phyloP scores from a whole-genome alignment of 1,140 invertebrate species.

The Solenopsis fugax region DNA sequence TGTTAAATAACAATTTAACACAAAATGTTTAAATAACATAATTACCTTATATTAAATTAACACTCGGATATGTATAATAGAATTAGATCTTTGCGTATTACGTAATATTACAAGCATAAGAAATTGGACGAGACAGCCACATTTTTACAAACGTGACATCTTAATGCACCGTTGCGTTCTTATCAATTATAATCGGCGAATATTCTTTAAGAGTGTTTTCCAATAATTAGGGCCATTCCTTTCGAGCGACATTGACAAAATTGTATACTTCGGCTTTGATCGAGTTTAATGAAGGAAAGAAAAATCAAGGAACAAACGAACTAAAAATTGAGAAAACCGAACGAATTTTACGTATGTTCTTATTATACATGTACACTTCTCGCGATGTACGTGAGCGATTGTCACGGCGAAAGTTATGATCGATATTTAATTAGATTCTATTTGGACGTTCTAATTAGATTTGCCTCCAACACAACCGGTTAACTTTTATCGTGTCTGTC shows the following conservation, averaged over 20 bases:
- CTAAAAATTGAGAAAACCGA: background rate
- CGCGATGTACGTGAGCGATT: too few species aligned
- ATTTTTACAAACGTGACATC: background rate
- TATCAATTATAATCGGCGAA: constrained; percentile 26
- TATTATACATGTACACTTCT: background rate
- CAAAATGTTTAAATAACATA: too few species aligned
- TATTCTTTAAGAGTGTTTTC: background rate
- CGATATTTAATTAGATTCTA: constrained; percentile 35
- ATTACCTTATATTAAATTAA: too few species aligned
- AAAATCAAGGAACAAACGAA: background rate
- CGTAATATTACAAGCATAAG: background rate
- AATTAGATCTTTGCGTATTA: background rate
- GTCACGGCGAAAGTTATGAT: background rate
- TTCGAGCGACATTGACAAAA: constrained; percentile 4
- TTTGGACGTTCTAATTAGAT: constrained; percentile 16
- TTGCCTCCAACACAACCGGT: constrained; percentile 1
- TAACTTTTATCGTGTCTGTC: constrained; percentile 15
- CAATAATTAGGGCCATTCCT: background rate
- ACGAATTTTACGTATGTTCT: background rate
- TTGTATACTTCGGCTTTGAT: constrained; percentile 15
- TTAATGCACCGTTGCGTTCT: background rate
- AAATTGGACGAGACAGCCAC: background rate
- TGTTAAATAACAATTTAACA: too few species aligned
- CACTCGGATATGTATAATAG: background rate
- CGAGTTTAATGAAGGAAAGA: background rate